A percentile compares a stretch with the other conserved stretches of the same genome.
These are phyloP conservation scores for Brenthis hecate DNA, from an alignment of 2,888 invertebrate species.

Conservation along the genomic window DNA sequence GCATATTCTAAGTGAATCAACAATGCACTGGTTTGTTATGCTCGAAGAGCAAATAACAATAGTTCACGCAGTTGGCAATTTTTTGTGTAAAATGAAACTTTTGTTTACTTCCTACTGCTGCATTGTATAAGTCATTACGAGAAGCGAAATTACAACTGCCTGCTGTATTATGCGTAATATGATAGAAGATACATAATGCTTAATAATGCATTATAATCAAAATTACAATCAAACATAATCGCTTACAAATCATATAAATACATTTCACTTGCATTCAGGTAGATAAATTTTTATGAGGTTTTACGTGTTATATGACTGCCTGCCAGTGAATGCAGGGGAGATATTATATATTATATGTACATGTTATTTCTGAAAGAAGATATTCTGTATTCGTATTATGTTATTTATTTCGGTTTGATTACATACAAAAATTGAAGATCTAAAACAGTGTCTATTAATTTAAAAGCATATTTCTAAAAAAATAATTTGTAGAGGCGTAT, in stretches of 20 bases:
- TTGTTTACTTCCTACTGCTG: slow-evolving; percentile 34
- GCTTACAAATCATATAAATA: not conserved
- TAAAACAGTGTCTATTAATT: too few species aligned
- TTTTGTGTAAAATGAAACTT: slow-evolving; percentile 32
- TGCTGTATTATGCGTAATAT: slow-evolving; percentile 26
- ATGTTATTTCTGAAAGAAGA: too few species aligned
- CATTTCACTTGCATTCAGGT: not conserved
- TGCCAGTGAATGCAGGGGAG: too few species aligned
- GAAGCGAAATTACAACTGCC: slow-evolving; percentile 26
- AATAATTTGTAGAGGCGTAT: too few species aligned
- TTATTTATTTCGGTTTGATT: too few species aligned
- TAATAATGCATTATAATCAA: not conserved
- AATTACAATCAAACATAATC: not conserved
- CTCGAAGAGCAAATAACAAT: slow-evolving; percentile 32
- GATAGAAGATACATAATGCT: slow-evolving; percentile 14
- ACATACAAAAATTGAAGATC: too few species aligned
- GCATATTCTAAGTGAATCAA: slow-evolving; percentile 14
- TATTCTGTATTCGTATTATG: too few species aligned
- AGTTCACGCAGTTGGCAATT: slow-evolving; percentile 28
- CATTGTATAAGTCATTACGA: slow-evolving; percentile 33
- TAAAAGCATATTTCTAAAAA: too few species aligned
- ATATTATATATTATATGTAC: too few species aligned
- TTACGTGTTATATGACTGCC: too few species aligned
- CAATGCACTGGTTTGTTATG: slow-evolving; percentile 25
- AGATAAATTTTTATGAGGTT: too few species aligned